These are phyloP conservation scores for Autographa gamma DNA, from an alignment of 2,888 invertebrate genomes.

Conservation along the genomic window DNA sequence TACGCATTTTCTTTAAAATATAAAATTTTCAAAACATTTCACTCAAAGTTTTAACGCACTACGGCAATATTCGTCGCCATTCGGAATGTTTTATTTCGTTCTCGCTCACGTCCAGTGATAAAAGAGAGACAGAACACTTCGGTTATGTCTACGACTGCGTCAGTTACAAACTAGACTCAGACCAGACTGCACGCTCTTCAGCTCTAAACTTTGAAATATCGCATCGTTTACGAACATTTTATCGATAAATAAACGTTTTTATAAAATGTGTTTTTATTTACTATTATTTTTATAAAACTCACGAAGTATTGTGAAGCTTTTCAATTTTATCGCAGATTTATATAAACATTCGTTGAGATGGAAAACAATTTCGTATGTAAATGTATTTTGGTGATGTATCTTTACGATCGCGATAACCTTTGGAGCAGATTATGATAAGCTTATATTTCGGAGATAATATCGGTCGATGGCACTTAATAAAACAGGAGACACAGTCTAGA, in stretches of 20 bases:
- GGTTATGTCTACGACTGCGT: slow-evolving; percentile 16
- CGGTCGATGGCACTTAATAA: neutral
- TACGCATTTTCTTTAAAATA: no score
- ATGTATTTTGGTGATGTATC: neutral
- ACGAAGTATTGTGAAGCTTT: neutral
- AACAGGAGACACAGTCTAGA: neutral
- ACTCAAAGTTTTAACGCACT: neutral
- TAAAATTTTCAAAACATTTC: neutral
- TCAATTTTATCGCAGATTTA: neutral
- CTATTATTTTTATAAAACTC: neutral
- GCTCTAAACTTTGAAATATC: slow-evolving; percentile 22
- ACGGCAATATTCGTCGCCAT: slow-evolving; percentile 11
- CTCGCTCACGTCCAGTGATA: slow-evolving; percentile 13
- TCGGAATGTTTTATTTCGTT: slow-evolving; percentile 33
- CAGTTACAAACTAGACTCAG: slow-evolving; percentile 30
- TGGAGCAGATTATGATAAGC: neutral
- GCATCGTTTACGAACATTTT: slow-evolving; percentile 3
- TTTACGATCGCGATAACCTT: slow-evolving; percentile 1
- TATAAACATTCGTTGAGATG: neutral
- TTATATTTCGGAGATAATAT: neutral
- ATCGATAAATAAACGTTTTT: neutral
- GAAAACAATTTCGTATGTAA: neutral
- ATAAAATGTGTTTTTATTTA: neutral
- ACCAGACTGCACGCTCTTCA: slow-evolving; percentile 19
- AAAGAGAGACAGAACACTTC: slow-evolving; percentile 23